Conservation (phyloP, 2,888 invertebrate genomes). For the Diplazon laetatorius region DNA sequence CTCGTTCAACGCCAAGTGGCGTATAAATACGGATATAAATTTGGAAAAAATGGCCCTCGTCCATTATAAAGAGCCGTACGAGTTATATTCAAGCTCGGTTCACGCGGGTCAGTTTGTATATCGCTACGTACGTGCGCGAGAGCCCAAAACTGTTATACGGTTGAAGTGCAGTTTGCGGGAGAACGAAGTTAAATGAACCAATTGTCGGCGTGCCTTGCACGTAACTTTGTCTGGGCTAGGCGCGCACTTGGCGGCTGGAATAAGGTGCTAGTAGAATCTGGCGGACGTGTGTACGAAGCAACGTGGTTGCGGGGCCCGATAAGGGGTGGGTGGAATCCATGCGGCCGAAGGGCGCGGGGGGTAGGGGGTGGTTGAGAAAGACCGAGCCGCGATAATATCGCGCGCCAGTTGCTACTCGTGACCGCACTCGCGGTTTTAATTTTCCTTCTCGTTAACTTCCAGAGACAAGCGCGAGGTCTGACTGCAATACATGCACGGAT, state of each 20-base stretch:
- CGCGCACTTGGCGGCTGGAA: slow-evolving; percentile 34
- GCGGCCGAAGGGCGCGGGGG: slow-evolving; percentile 18
- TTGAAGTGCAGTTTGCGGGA: slow-evolving; percentile 45
- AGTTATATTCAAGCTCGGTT: no score
- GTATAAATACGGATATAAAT: slow-evolving; percentile 7
- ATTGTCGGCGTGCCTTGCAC: slow-evolving; percentile 57
- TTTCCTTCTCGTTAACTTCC: slow-evolving; percentile 68
- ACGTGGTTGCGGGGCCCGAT: background rate
- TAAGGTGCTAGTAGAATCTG: slow-evolving; percentile 19
- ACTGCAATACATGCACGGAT: background rate
- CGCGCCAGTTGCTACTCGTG: slow-evolving; percentile 57
- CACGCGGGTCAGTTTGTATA: background rate
- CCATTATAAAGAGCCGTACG: no score
- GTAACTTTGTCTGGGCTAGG: slow-evolving; percentile 43
- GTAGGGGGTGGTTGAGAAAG: slow-evolving; percentile 37
- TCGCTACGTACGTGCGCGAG: background rate
- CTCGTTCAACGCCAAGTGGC: slow-evolving; percentile 9
- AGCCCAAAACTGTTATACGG: slow-evolving; percentile 24
- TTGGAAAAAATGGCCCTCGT: background rate
- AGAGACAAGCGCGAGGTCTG: slow-evolving; percentile 57
- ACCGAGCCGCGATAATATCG: slow-evolving; percentile 65
- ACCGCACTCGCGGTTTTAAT: slow-evolving; percentile 66
- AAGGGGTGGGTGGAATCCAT: slow-evolving; percentile 21
- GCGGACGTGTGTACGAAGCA: background rate
- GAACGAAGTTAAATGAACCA: slow-evolving; percentile 58